Evolutionary conservation across 92 coral and sea anemone species (phyloP).

Genomic region (Epizoanthus scotinus): DNA sequence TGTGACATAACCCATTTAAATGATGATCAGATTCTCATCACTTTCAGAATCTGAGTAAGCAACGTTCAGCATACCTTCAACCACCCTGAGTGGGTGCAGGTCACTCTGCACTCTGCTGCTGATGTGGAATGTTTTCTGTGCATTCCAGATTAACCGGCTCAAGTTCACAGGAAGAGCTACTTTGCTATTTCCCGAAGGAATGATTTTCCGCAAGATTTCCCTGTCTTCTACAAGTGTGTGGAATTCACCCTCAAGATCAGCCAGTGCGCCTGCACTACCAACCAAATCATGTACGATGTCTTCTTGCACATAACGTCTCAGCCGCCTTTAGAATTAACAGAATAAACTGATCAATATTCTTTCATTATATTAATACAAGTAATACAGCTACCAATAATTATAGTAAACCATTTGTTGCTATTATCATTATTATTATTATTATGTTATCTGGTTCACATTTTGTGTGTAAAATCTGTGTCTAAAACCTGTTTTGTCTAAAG

Average conservation of each 20-base stretch:
- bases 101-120: conserved; percentile 90
- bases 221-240: conserved; percentile 81
- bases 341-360: not conserved
- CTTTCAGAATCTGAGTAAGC: not conserved
- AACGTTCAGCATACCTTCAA: conserved; percentile 73
- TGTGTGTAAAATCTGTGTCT: too few relatives aligned
- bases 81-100: conserved; percentile 87
- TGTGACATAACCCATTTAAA: too few relatives aligned
- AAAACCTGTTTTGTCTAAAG: too few relatives aligned
- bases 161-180: conserved; percentile 99
- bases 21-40: too few relatives aligned
- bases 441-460: too few relatives aligned
- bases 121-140: conserved; percentile 93
- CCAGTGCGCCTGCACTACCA: conserved; percentile 87
- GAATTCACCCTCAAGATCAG: conserved; percentile 86
- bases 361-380: not conserved
- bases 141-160: conserved; percentile 96
- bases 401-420: not conserved
- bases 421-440: too few relatives aligned
- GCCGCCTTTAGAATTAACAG: conserved; percentile 55
- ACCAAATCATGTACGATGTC: conserved; percentile 91
- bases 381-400: not conserved
- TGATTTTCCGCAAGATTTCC: conserved; percentile 82
- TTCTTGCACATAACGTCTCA: conserved; percentile 87
- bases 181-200: conserved; percentile 94